Evolutionary conservation across 2,113 vertebrate genomes (phyloP).

Genomic region (Solea solea): DNA sequence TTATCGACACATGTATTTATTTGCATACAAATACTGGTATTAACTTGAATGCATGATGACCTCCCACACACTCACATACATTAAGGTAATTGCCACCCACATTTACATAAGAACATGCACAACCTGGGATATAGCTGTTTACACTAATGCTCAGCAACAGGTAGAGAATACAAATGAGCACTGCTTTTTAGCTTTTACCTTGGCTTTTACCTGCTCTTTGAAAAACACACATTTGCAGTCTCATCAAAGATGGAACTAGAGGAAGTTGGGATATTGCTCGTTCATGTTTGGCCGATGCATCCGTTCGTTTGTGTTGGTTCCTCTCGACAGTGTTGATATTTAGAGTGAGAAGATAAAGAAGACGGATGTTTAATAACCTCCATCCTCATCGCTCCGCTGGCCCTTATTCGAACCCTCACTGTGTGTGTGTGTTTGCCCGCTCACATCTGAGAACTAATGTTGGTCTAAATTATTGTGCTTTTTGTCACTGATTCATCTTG

Average conservation of each 20-base stretch:
- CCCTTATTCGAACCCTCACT: constrained; percentile 56
- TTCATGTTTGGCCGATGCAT: constrained; percentile 20
- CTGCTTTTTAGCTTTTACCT: constrained; percentile 12
- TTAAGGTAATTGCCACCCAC: constrained; percentile 51
- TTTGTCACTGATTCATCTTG: constrained; percentile 34
- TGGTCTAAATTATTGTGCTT: constrained; percentile 45
- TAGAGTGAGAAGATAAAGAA: constrained; percentile 44
- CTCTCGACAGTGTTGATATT: constrained; percentile 50
- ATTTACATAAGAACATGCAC: constrained; percentile 40
- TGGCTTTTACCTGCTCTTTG: constrained; percentile 18
- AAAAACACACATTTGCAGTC: constrained; percentile 36
- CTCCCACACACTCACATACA: constrained; percentile 19
- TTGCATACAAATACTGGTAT: constrained; percentile 41
- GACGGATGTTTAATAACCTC: constrained; percentile 64
- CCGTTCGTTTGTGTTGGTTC: constrained; percentile 29
- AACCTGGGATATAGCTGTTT: constrained; percentile 21
- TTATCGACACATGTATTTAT: constrained; percentile 26
- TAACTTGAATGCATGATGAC: constrained; percentile 23
- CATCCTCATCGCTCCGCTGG: constrained; percentile 51
- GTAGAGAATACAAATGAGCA: constrained; percentile 50
- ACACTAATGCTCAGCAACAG: constrained; percentile 39
- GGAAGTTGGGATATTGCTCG: constrained; percentile 3
- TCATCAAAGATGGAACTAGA: constrained; percentile 25
- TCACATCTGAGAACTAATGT: no score
- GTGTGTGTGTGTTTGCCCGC: constrained; percentile 11